Evolutionary conservation across 2,113 vertebrate species (phyloP), one percentile per base, ranked within the genome.

Genomic region (Gnathonemus longibarbis): DNA sequence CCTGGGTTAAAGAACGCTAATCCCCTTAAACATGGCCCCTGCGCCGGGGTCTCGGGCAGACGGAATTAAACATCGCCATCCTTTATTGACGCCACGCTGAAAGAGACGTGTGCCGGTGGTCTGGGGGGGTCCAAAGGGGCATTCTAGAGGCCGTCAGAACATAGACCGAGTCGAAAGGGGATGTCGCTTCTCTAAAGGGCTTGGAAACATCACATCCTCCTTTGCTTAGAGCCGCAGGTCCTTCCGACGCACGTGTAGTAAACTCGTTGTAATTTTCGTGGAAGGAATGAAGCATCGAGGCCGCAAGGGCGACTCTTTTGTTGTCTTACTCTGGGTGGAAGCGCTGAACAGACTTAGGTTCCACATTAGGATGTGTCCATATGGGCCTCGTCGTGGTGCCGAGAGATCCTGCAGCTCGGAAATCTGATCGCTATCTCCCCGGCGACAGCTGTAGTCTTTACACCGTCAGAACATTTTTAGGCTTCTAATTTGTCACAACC

Each of bases 401-500:
- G 94, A 93, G 95, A 95, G 96, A 96, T 96, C 95, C 96, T 66
- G 96, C 96, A 95, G 96, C 95, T 97, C 94, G 94, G 96, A 96
- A 97, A 97, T 97, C 96, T 96, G 96, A 97, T 97, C 96, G 96
- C 95, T 93, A 94, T 95, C 95, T 97, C 96, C 96, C 95, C 93
- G 93, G 95, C 96, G 96, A 97, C 97, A 97, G 97, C 96, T 97
- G 96, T 95, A 95, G 95, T 95, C 95, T 97, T 96, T 96, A 96
- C 95, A 96, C 96, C 96, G 96, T 96, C 95, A 95, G 96, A 97
- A 96, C 96, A 96, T 96, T 96, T 96, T 96, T 96, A 96, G 96
- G 95, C 96, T 97, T 97, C 96, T 97, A 97, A 97, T 97, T 97
- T 97, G 96, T 97, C 97, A 97, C 97, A 96, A 96, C 96, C 96